phyloP scores from a whole-genome alignment of 2,888 invertebrate genomes.

The Hesperia comma region DNA sequence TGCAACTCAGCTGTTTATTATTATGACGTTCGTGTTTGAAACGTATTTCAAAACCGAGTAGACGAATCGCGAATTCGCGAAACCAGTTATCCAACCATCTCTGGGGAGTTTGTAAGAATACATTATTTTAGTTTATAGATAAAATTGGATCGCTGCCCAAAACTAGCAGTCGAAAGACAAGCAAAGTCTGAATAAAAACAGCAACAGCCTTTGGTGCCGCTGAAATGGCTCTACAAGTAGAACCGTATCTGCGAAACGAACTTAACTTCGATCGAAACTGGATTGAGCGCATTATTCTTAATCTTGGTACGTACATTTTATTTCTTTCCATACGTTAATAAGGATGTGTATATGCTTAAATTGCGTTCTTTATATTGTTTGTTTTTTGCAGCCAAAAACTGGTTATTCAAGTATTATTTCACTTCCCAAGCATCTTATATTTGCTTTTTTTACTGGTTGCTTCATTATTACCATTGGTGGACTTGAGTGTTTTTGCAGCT shows the following conservation, averaged over 20 bases:
- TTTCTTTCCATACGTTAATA: background rate
- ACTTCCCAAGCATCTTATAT: no score
- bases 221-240: conserved; percentile 52
- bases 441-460: no score
- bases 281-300: conserved; percentile 63
- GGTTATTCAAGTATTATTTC: no score
- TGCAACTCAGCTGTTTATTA: background rate
- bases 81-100: background rate
- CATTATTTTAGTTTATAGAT: background rate
- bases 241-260: conserved; percentile 50
- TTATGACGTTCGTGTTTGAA: background rate
- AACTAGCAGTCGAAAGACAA: background rate
- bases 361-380: background rate
- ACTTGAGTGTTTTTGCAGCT: no score
- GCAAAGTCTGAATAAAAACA: background rate
- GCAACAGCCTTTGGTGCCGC: background rate
- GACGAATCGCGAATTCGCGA: background rate
- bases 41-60: background rate
- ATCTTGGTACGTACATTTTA: conserved; percentile 60
- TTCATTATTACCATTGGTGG: no score
- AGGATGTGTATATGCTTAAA: no score
- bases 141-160: conserved; percentile 20
- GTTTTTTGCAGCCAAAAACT: no score
- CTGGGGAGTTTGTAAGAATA: background rate
- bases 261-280: conserved; percentile 55